These are phyloP conservation scores for Taphrorychus bicolor DNA, from an alignment of 2,888 invertebrate species.

Conservation along the genomic window DNA sequence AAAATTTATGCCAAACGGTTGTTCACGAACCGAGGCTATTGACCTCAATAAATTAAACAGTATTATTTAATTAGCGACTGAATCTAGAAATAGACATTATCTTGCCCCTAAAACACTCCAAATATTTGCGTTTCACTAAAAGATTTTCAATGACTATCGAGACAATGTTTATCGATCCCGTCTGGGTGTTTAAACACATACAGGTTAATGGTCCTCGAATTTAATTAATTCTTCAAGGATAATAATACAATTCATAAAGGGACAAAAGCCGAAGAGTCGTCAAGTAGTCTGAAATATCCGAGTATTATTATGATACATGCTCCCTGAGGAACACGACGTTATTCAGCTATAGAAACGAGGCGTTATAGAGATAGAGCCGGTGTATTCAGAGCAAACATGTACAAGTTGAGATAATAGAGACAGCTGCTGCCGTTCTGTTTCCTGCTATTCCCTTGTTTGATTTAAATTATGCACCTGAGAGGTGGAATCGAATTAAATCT, in stretches of 20 bases:
- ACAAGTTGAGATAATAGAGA: not conserved
- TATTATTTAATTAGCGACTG: not conserved
- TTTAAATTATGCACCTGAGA: not conserved
- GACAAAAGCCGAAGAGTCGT: no score
- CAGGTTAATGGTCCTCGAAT: no score
- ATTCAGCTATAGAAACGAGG: not conserved
- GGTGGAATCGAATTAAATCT: not conserved
- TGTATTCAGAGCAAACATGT: not conserved
- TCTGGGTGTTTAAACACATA: no score
- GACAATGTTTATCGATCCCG: no score
- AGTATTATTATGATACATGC: not conserved
- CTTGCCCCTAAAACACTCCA: not conserved
- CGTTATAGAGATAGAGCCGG: not conserved
- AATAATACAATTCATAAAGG: no score
- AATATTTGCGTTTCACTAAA: not conserved
- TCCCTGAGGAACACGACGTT: not conserved
- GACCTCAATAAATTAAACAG: not conserved
- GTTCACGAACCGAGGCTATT: not conserved
- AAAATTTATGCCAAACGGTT: not conserved
- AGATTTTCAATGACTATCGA: not conserved
- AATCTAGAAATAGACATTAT: not conserved
- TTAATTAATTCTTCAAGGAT: no score
- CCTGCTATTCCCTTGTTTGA: not conserved
- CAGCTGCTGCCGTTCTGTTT: not conserved
- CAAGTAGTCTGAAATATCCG: not conserved